Evolutionary conservation across 2,797 vertebrate species (phyloP), one percentile per base, ranked within the genome.

Genomic region (Microctenopoma stevenorrisi): DNA sequence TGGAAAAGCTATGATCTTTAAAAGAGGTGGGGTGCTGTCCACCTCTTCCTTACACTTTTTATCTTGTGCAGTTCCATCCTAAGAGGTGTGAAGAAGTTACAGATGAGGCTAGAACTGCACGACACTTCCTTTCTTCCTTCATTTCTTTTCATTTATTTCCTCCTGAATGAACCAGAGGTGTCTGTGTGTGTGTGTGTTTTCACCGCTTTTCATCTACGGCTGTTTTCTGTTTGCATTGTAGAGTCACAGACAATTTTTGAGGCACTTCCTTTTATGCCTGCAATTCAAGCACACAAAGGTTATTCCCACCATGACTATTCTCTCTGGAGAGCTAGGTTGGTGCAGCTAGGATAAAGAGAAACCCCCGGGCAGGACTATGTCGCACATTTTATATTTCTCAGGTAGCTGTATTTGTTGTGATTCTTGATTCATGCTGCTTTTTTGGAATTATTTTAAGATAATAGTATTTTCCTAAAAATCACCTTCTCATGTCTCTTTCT

Each of bases 251-350:
- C 72, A 54, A 71, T 81, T 76, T 75, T 43, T 4, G 51, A 66
- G 58, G 58, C 63, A 42, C 80, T 83, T 85, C 12, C 61, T 67
- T 75, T 63, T 59, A 49, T n/a, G n/a, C 11, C 25, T 35, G 30
- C 4, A 14, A 77, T 63, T 44, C 52, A 26, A 2, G 40, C 44
- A 28, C 35, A 9, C 28, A 76, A 9, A 75, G 75, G 55, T 62
- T 64, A 68, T 74, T 86, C 60, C 61, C 54, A 1, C 57, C 67
- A 65, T 35, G n/a, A 73, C 50, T 42, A 1, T 54, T 51, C 62
- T 76, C 68, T 57, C 53, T 38, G 57, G 49, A 57, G 43, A 47
- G 60, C 38, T 0, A 4, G 2, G 43, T 44, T 3, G 0, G 48
- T 65, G 26, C 52, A 76, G 52, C 64, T 25, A 0, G 43, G 65